Evolutionary conservation across 1,140 invertebrate genomes (phyloP).

Genomic region (Sitodiplosis mosellana): DNA sequence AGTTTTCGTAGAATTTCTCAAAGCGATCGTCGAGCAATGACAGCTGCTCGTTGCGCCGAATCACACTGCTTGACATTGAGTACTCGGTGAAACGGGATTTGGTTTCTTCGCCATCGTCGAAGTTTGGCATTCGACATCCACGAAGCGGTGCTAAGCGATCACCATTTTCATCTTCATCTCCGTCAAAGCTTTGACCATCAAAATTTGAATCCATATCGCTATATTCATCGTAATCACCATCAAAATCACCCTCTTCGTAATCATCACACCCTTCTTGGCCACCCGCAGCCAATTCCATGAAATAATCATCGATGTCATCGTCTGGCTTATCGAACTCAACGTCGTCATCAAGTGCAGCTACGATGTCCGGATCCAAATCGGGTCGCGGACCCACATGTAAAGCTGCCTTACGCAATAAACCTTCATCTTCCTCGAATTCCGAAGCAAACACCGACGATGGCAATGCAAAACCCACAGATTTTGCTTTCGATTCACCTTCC

Average conservation of each 20-base stretch:
- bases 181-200: conserved; percentile 19
- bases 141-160: conserved; percentile 33
- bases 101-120: conserved; percentile 56
- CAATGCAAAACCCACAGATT: conserved; percentile 26
- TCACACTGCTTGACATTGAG: conserved; percentile 84
- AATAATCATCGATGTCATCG: conserved; percentile 80
- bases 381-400: conserved; percentile 51
- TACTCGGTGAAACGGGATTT: conserved; percentile 84
- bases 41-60: conserved; percentile 68
- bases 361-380: conserved; percentile 82
- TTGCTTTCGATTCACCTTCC: conserved; percentile 13
- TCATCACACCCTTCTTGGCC: too few species aligned
- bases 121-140: conserved; percentile 18
- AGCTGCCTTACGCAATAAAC: conserved; percentile 74
- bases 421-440: conserved; percentile 69
- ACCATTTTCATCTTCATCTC: conserved; percentile 31
- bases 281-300: conserved; percentile 61
- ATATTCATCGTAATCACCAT: conserved; percentile 23
- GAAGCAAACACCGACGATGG: conserved; percentile 87
- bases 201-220: conserved; percentile 22
- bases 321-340: conserved; percentile 69
- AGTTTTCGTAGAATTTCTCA: conserved; percentile 73
- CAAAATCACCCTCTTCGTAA: conserved; percentile 28
- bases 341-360: conserved; percentile 85
- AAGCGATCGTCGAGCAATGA: conserved; percentile 75